These are phyloP conservation scores for Alfaro cultratus DNA, from an alignment of 2,797 vertebrate genomes.

Conservation along the genomic window DNA sequence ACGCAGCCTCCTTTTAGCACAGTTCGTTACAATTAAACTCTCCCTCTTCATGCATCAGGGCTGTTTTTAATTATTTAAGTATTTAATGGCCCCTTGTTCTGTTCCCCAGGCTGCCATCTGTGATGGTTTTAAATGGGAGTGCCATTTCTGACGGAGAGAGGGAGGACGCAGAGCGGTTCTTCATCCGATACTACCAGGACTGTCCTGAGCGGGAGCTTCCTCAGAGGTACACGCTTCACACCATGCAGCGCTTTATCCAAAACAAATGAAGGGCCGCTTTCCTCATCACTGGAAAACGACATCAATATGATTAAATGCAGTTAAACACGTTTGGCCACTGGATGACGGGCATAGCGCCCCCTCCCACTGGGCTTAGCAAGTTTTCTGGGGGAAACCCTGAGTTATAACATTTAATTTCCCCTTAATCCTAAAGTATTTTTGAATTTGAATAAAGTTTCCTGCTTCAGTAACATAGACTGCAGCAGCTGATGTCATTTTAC, in stretches of 20 bases:
- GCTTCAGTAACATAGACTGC: background rate
- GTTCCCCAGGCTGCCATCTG: conserved; percentile 86
- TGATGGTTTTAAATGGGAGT: conserved; percentile 91
- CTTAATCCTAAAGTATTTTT: too few species aligned
- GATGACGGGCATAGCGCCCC: too few species aligned
- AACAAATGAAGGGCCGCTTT: background rate
- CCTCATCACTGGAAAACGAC: background rate
- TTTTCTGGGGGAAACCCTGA: too few species aligned
- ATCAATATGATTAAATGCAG: background rate
- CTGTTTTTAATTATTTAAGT: background rate
- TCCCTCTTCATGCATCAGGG: background rate
- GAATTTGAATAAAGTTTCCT: background rate
- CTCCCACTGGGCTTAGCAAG: too few species aligned
- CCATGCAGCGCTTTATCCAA: background rate
- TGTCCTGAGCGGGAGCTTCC: conserved; percentile 87
- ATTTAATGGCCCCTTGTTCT: background rate
- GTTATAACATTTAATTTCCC: too few species aligned
- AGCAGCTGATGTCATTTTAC: background rate
- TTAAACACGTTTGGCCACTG: too few species aligned
- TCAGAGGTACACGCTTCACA: conserved; percentile 81
- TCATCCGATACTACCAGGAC: conserved; percentile 92
- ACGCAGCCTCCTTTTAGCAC: conserved; percentile 90
- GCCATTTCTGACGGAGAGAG: conserved; percentile 88
- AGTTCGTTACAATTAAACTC: conserved; percentile 63
- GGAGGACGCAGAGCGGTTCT: conserved; percentile 97